Conservation (phyloP, 2,888 invertebrate genomes). For the Agrochola lychnidis region DNA sequence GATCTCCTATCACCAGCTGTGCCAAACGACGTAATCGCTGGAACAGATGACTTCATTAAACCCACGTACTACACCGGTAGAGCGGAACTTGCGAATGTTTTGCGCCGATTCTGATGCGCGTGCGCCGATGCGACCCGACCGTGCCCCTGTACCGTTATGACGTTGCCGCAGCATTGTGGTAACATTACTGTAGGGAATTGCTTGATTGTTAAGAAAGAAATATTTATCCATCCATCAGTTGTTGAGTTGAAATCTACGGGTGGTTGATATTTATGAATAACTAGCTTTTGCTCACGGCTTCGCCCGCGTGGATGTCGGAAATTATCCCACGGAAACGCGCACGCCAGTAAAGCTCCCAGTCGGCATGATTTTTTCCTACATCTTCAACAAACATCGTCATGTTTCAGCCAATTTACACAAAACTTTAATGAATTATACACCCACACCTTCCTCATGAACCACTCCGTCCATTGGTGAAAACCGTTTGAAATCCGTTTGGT, state of each 20-base stretch:
- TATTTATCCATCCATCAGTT: not conserved
- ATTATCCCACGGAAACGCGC: too few relatives aligned
- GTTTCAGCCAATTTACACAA: too few relatives aligned
- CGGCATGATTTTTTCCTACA: too few relatives aligned
- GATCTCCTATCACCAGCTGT: not conserved
- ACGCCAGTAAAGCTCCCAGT: too few relatives aligned
- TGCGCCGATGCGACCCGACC: slow-evolving; percentile 50
- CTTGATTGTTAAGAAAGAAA: not conserved
- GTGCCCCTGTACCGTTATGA: slow-evolving; percentile 62
- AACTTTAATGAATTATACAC: too few relatives aligned
- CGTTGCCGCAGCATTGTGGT: slow-evolving; percentile 26
- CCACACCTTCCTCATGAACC: too few relatives aligned
- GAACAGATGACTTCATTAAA: slow-evolving; percentile 23
- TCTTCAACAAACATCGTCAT: too few relatives aligned
- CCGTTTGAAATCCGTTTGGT: too few relatives aligned
- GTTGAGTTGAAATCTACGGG: too few relatives aligned
- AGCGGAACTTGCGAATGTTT: slow-evolving; percentile 55
- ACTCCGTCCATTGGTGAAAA: too few relatives aligned
- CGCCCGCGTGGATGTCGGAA: too few relatives aligned
- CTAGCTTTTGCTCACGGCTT: too few relatives aligned
- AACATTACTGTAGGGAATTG: slow-evolving; percentile 27
- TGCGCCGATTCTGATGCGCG: slow-evolving; percentile 50
- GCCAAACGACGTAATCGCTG: slow-evolving; percentile 6
- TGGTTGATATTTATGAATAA: not conserved
- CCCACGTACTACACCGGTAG: slow-evolving; percentile 11